Evolutionary conservation across 2,888 invertebrate genomes (phyloP), one percentile per base, ranked within the genome.

Genomic region (Scaptodrosophila latifasciaeformis): DNA sequence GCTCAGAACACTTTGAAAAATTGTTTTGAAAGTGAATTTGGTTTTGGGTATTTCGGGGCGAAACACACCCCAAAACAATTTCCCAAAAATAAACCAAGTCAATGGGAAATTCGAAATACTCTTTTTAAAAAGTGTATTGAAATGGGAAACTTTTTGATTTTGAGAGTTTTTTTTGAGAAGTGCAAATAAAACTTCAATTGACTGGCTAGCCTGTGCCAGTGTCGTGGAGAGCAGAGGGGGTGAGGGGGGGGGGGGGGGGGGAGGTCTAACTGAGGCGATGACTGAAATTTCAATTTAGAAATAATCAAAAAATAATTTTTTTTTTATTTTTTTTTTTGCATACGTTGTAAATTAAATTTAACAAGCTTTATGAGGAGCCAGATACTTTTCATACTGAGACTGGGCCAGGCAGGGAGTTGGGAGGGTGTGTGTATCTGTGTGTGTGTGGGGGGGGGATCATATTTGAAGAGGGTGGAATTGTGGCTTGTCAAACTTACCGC

Each of bases 401-500:
- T 2, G 35, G 15, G n/a, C n/a, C n/a, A n/a, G n/a, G n/a, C n/a
- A n/a, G n/a, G n/a, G n/a, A n/a, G n/a, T n/a, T n/a, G n/a, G n/a
- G n/a, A n/a, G n/a, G n/a, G n/a, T n/a, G n/a, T n/a, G n/a, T n/a
- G n/a, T n/a, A n/a, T n/a, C n/a, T n/a, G n/a, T n/a, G n/a, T n/a
- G n/a, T n/a, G n/a, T n/a, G n/a, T n/a, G 7, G 24, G 24, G 24
- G 24, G 24, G 24, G 24, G 24, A 24, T n/a, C n/a, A n/a, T n/a
- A n/a, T n/a, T 12, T 30, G n/a, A 30, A 7, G n/a, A 30, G 9
- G 13, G 13, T 13, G 15, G 34, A 15, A 34, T 34, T 34, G n/a
- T 34, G 3, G 3, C 12, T 34, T 13, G 1, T n/a, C n/a, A 24
- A 13, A 82, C 86, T 81, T 82, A 86, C 86, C 86, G 86, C 86